Base-by-base conservation (phyloP, 2,888 invertebrate species). In the Asteroscopus sphinx region DNA sequence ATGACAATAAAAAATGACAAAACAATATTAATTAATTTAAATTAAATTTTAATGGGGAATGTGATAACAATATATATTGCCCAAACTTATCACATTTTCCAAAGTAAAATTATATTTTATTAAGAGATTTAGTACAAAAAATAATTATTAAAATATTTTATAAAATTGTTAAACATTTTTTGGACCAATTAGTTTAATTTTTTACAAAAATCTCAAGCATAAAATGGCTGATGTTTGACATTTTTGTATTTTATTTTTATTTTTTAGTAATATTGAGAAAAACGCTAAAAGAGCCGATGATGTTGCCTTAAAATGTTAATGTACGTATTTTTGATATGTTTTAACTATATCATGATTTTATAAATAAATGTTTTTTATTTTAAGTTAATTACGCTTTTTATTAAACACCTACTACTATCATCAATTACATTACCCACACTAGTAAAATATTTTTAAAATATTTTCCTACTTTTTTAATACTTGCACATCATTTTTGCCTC, bases 211-310 rank as follows among this genome's bases (percentile, higher is more conserved):
- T 93, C 88, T 93, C 90, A 88, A 86, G 83, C 84, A 78, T 70
- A 81, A 81, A 76, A 93, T 93, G 93, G 93, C 93, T 93, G 93
- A 90, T 87, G 86, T 83, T 88, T 89, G 93, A 93, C 85, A 91
- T 93, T 93, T 93, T 93, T 93, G 88, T 77, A 47, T 67, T 71
- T 64, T 61, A 59, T 61, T 73, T 67, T 62, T 51, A 40, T 60
- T 58, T 61, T 76, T 58, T 61, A 59, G 37, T 59, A 58, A 48
- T 45, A 49, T 26, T 42, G 28, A n/a, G n/a, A 41, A 68, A 68
- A 74, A 76, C 68, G 60, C 69, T 76, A 52, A n/a, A n/a, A 73
- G 65, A 68, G 75, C 81, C 80, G 72, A 83, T 74, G 76, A 82
- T 73, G 87, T 85, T 89, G 91, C 92, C 92, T 92, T 91, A 90